Conservation (phyloP, 2,888 invertebrate genomes). For the Dorcus parallelipipedus region DNA sequence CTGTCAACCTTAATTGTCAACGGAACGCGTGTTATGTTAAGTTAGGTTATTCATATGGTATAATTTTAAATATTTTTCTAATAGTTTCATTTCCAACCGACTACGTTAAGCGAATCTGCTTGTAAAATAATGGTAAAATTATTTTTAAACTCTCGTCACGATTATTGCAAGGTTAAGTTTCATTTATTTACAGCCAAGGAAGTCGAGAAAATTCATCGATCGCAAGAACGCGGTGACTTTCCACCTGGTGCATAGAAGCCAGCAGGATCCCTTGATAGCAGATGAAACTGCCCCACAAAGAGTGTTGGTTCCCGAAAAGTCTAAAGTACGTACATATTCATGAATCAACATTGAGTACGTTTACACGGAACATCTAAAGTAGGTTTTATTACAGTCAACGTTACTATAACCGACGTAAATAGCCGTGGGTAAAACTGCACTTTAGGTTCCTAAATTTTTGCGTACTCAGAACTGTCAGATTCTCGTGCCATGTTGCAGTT, state of each 20-base stretch:
- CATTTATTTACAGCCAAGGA: slow-evolving; percentile 54
- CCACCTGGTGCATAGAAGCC: slow-evolving; percentile 89
- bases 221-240: slow-evolving; percentile 90
- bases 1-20: no score
- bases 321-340: slow-evolving; percentile 43
- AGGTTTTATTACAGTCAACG: no score
- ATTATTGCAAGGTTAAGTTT: background rate
- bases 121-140: background rate
- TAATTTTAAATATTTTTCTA: no score
- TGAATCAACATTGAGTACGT: background rate
- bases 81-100: background rate
- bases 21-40: no score
- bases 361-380: no score
- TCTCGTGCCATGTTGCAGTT: no score
- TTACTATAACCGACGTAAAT: background rate
- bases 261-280: slow-evolving; percentile 85
- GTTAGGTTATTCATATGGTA: no score
- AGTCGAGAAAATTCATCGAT: slow-evolving; percentile 83
- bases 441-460: no score
- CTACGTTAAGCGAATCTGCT: background rate
- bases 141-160: background rate
- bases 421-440: no score
- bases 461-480: no score
- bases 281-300: slow-evolving; percentile 87
- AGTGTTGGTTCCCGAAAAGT: slow-evolving; percentile 60